Percentiles rank a stretch among this genome's conserved stretches.
phyloP scores from a whole-genome alignment of 2,888 invertebrate genomes.

The Meandrusa payeni region DNA sequence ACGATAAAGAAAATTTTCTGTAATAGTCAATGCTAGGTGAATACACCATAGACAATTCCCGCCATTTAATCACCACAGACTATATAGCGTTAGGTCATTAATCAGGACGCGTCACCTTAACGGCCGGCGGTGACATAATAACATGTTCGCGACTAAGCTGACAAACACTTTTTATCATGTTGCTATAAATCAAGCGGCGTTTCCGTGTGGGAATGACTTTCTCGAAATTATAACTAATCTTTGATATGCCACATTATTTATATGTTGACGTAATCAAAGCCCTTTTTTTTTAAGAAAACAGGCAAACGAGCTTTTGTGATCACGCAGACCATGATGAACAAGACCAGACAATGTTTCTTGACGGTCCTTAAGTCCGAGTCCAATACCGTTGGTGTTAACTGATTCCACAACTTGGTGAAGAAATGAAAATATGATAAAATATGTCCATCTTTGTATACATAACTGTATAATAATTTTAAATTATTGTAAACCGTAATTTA shows the following conservation, averaged over 20 bases:
- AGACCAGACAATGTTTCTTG: too few relatives aligned
- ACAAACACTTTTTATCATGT: conserved; percentile 64
- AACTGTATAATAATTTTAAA: too few relatives aligned
- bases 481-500: too few relatives aligned
- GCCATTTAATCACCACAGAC: conserved; percentile 47
- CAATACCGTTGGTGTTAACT: too few relatives aligned
- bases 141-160: conserved; percentile 54
- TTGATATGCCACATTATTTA: conserved; percentile 19
- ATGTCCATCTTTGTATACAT: too few relatives aligned
- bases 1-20: too few relatives aligned
- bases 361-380: too few relatives aligned
- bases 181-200: conserved; percentile 66
- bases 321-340: too few relatives aligned
- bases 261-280: conserved; percentile 6
- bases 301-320: too few relatives aligned
- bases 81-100: conserved; percentile 47
- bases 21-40: neutral
- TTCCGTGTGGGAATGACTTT: conserved; percentile 68
- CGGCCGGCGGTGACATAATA: conserved; percentile 67
- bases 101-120: conserved; percentile 56
- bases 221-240: conserved; percentile 31
- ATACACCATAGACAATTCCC: conserved; percentile 36
- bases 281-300: too few relatives aligned
- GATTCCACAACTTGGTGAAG: too few relatives aligned
- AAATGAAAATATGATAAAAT: too few relatives aligned